phyloP scores from a whole-genome alignment of 2,113 vertebrate genomes.

The Otocyon megalotis region DNA sequence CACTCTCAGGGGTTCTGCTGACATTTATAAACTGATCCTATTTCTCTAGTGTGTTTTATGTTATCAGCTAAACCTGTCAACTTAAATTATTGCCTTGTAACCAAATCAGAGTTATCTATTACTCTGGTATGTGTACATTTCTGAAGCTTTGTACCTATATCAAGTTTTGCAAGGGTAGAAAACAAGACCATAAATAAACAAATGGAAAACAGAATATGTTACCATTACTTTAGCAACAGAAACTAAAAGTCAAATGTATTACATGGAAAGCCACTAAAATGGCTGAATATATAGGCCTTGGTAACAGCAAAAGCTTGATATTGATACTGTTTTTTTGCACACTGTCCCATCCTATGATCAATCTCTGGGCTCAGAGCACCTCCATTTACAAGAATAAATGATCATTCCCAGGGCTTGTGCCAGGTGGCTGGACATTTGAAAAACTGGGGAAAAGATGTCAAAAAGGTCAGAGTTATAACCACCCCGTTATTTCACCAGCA shows the following conservation, averaged over 20 bases:
- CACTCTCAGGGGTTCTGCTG: constrained; percentile 83
- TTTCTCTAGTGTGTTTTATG: constrained; percentile 86
- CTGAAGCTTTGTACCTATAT: constrained; percentile 80
- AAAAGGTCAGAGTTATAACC: constrained; percentile 62
- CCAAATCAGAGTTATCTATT: constrained; percentile 88
- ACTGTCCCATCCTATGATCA: constrained; percentile 29
- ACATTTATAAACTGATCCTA: constrained; percentile 86
- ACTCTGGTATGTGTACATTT: constrained; percentile 78
- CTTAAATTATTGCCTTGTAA: constrained; percentile 88
- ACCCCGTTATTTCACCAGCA: constrained; percentile 56
- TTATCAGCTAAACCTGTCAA: constrained; percentile 88
- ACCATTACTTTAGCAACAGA: constrained; percentile 59
- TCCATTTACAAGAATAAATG: constrained; percentile 55
- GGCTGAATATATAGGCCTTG: constrained; percentile 68
- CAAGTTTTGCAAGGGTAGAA: constrained; percentile 81
- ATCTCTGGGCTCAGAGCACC: constrained; percentile 31
- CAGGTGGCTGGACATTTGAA: constrained; percentile 36
- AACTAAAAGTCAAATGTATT: constrained; percentile 59
- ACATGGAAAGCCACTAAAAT: constrained; percentile 48
- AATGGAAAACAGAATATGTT: constrained; percentile 78
- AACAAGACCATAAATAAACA: constrained; percentile 86
- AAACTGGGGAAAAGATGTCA: constrained; percentile 39
- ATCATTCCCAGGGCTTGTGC: constrained; percentile 49
- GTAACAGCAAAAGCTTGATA: not conserved
- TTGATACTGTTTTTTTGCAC: constrained; percentile 47